phyloP scores from a whole-genome alignment of 2,113 vertebrate genomes.

The Lophius piscatorius region DNA sequence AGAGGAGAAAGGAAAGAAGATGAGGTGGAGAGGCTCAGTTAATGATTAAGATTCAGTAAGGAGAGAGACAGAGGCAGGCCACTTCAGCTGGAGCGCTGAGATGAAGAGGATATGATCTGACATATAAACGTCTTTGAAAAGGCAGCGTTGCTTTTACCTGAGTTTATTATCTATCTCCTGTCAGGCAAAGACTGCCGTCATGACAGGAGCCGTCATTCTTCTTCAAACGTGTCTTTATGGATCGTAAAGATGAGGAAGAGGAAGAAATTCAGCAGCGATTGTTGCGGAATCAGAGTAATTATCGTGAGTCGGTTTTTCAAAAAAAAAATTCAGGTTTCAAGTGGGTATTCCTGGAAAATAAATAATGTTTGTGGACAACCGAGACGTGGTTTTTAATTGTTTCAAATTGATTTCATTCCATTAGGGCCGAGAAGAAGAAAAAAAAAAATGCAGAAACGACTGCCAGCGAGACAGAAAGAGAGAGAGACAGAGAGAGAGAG shows the following conservation, averaged over 20 bases:
- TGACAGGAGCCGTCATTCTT: conserved; percentile 22
- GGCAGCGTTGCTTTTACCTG: conserved; percentile 20
- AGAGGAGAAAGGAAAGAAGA: conserved; percentile 39
- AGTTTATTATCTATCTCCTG: conserved; percentile 26
- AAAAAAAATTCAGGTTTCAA: too few species aligned
- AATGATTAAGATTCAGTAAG: conserved; percentile 60
- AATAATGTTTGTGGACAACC: not conserved
- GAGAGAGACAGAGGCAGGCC: conserved; percentile 25
- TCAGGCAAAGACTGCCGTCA: conserved; percentile 21
- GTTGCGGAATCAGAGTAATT: not conserved
- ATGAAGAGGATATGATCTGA: conserved; percentile 61
- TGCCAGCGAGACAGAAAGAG: conserved; percentile 14
- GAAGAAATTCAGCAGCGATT: not conserved
- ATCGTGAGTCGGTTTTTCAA: conserved; percentile 4
- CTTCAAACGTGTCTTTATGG: not conserved
- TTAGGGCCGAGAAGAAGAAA: too few species aligned
- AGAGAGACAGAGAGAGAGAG: conserved; percentile 16
- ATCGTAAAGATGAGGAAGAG: not conserved
- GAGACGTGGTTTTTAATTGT: too few species aligned
- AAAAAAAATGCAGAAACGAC: conserved; percentile 20
- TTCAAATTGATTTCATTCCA: too few species aligned
- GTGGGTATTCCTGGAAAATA: not conserved
- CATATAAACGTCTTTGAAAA: conserved; percentile 15
- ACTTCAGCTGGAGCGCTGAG: conserved; percentile 49
- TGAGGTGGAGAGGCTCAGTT: conserved; percentile 60